These are phyloP conservation scores for Habrosyne pyritoides DNA, from an alignment of 2,888 invertebrate species.

Conservation along the genomic window DNA sequence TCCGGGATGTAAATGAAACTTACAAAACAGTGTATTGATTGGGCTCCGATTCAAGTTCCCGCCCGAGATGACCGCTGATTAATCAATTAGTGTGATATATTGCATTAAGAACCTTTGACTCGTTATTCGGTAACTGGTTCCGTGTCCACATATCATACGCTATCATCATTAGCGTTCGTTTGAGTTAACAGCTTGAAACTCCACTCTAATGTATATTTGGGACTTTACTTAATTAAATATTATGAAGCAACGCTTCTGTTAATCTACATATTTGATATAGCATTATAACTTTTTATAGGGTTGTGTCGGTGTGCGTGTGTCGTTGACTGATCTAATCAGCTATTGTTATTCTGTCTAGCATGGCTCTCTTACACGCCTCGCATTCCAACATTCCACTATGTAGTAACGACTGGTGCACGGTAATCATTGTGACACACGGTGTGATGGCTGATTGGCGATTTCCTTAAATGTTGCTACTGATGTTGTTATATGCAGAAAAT, in stretches of 20 bases:
- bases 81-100: conserved; percentile 2
- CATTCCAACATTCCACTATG: neutral
- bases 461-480: neutral
- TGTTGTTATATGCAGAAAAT: neutral
- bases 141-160: neutral
- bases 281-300: neutral
- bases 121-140: neutral
- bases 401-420: neutral
- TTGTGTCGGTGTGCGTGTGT: neutral
- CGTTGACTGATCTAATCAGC: neutral
- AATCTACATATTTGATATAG: neutral
- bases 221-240: neutral
- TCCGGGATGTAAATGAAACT: neutral
- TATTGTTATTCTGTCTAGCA: neutral
- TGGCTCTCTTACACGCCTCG: conserved; percentile 5
- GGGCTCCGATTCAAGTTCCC: neutral
- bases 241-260: neutral
- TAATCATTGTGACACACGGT: neutral
- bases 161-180: neutral
- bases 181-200: neutral
- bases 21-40: neutral
- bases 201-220: neutral
- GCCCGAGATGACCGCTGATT: neutral
- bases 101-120: neutral
- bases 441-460: neutral